phyloP scores from a whole-genome alignment of 2,888 invertebrate species.

The Thelaira solivaga region DNA sequence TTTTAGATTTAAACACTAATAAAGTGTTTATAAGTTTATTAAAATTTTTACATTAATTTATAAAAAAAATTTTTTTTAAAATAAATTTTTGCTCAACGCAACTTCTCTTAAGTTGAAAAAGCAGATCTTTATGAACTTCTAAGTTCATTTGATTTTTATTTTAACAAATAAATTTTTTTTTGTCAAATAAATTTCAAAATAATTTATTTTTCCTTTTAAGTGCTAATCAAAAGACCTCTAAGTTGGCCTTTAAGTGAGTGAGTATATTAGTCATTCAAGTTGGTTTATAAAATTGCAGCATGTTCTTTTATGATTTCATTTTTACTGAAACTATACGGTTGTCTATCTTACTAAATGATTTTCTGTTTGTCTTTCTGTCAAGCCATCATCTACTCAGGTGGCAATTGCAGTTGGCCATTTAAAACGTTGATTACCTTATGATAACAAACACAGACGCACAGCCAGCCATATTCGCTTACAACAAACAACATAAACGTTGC shows the following conservation, averaged over 20 bases:
- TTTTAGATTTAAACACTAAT: too few relatives aligned
- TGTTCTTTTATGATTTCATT: conserved; percentile 30
- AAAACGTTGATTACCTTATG: conserved; percentile 38
- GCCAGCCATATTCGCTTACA: not conserved
- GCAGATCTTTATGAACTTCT: too few relatives aligned
- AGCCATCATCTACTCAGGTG: conserved; percentile 40
- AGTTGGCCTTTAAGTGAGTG: too few relatives aligned
- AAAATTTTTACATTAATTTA: too few relatives aligned
- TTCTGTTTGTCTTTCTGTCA: not conserved
- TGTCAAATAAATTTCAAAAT: too few relatives aligned
- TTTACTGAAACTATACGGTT: not conserved
- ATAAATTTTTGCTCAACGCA: too few relatives aligned
- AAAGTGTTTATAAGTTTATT: too few relatives aligned
- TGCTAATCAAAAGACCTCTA: not conserved
- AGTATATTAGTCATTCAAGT: not conserved
- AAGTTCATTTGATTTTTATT: not conserved
- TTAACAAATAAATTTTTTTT: too few relatives aligned
- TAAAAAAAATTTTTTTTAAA: too few relatives aligned
- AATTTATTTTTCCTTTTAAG: too few relatives aligned
- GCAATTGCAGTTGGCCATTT: conserved; percentile 53
- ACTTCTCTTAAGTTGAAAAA: too few relatives aligned
- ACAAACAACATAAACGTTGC: not conserved
- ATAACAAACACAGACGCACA: not conserved
- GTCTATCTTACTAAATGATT: not conserved
- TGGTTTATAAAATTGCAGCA: conserved; percentile 1